phyloP scores from a whole-genome alignment of 2,113 vertebrate species.

The Microcebus ravelobensis region DNA sequence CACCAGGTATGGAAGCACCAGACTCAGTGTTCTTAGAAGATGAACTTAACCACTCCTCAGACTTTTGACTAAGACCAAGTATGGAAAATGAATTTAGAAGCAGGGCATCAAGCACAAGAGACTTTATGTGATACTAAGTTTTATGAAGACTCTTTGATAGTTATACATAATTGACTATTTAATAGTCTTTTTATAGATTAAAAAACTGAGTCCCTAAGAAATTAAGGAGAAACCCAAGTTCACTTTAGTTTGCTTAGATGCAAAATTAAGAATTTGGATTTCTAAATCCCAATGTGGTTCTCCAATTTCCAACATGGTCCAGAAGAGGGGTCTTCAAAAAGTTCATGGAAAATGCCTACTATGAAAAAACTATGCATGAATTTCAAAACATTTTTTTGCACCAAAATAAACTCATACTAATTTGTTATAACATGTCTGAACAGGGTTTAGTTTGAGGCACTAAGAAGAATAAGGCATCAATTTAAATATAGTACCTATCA shows the following conservation, averaged over 20 bases:
- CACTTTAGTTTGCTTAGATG: background rate
- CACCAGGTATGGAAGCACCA: background rate
- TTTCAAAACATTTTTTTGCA: background rate
- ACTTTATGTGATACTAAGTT: background rate
- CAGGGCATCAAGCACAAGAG: background rate
- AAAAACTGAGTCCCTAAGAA: background rate
- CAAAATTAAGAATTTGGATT: background rate
- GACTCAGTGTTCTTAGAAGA: background rate
- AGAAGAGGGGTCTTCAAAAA: background rate
- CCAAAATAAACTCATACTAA: background rate
- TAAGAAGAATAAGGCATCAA: background rate
- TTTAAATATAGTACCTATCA: background rate
- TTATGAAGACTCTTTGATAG: background rate
- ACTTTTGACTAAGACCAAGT: background rate
- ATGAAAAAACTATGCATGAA: background rate
- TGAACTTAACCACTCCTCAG: background rate
- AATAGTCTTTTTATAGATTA: background rate
- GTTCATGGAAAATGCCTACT: background rate
- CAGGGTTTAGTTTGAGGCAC: background rate
- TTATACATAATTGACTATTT: background rate
- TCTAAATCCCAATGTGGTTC: background rate
- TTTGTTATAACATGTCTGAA: background rate
- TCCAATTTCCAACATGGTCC: background rate
- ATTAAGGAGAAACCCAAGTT: constrained; percentile 27
- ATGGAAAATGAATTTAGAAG: constrained; percentile 12